phyloP scores from a whole-genome alignment of 2,113 vertebrate species.

The Numenius arquata region DNA sequence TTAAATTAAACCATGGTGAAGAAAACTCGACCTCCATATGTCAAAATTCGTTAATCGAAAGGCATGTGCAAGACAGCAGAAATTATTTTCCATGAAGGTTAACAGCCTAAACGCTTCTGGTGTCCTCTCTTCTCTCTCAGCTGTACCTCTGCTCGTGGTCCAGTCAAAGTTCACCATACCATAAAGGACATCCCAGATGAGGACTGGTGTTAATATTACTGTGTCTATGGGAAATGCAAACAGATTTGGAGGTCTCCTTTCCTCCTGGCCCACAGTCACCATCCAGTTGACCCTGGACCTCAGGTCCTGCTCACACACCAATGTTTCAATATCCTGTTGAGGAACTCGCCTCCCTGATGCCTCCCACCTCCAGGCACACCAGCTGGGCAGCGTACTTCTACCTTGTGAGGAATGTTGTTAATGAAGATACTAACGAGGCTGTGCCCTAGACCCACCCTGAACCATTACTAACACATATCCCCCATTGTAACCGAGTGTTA shows the following conservation, averaged over 20 bases:
- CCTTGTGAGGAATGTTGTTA: neutral
- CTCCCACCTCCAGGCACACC: neutral
- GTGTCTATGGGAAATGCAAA: neutral
- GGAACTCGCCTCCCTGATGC: neutral
- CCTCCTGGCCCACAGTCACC: neutral
- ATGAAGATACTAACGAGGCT: neutral
- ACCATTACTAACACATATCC: neutral
- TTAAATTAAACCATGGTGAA: neutral
- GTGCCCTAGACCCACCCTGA: neutral
- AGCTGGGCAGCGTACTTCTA: neutral
- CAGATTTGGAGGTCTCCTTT: neutral
- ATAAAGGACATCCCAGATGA: neutral
- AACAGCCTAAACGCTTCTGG: neutral
- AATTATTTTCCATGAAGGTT: neutral
- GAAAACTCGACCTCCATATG: neutral
- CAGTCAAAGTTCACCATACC: neutral
- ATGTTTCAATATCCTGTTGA: rapidly evolving
- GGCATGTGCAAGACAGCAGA: neutral
- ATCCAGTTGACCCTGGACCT: neutral
- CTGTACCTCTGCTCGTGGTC: neutral
- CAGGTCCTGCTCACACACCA: neutral
- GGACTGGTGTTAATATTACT: neutral
- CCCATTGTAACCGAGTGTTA: no score
- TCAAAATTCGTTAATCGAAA: neutral
- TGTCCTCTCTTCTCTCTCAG: neutral